Evolutionary conservation across 2,888 invertebrate species (phyloP).

Genomic region (Mechanitis mazaeus): DNA sequence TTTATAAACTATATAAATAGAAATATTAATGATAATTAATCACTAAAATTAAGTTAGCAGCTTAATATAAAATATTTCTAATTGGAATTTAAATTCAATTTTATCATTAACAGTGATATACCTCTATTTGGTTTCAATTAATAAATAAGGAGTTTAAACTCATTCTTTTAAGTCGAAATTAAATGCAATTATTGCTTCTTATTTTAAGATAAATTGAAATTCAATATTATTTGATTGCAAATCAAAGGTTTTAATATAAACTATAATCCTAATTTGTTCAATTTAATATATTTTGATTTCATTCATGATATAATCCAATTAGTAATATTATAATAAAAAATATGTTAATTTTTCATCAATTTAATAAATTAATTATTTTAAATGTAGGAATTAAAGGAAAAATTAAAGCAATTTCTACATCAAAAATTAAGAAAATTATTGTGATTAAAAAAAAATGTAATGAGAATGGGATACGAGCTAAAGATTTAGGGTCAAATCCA

Average conservation of each 20-base stretch:
- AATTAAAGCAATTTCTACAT: conserved; percentile 82
- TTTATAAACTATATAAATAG: conserved; percentile 79
- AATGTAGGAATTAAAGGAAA: conserved; percentile 73
- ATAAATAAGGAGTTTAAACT: conserved; percentile 70
- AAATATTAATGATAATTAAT: conserved; percentile 67
- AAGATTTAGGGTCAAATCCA: conserved; percentile 60
- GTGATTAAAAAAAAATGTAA: conserved; percentile 80
- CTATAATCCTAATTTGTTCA: conserved; percentile 62
- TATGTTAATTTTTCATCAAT: conserved; percentile 49
- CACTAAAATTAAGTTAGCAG: conserved; percentile 80
- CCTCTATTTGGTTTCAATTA: conserved; percentile 79
- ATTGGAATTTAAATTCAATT: conserved; percentile 68
- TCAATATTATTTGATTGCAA: conserved; percentile 63
- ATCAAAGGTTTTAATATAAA: conserved; percentile 60
- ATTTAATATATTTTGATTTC: conserved; percentile 64
- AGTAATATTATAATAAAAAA: conserved; percentile 75
- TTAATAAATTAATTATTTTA: conserved; percentile 46
- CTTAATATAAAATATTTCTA: conserved; percentile 76
- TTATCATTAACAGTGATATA: conserved; percentile 81
- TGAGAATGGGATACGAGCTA: conserved; percentile 57
- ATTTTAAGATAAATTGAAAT: conserved; percentile 69
- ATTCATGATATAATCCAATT: conserved; percentile 59
- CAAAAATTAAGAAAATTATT: conserved; percentile 84
- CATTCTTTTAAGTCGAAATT: conserved; percentile 68
- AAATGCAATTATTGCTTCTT: conserved; percentile 72